Evolutionary conservation across 2,797 vertebrate genomes (phyloP), one percentile per base, ranked within the genome.

Genomic region (Tiaroga cobitis): DNA sequence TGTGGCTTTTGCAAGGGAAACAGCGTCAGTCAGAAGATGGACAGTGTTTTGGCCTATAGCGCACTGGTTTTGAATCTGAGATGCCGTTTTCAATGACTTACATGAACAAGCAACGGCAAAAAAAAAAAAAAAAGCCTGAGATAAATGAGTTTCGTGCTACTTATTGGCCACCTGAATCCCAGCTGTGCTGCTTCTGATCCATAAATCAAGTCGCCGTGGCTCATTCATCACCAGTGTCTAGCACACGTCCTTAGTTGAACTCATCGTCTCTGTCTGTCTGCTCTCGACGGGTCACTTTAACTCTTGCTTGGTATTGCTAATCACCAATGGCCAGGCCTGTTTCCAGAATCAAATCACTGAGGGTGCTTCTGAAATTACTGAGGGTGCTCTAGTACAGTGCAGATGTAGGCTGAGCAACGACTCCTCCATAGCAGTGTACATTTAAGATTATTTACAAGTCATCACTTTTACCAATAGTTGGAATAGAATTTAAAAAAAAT

Each of bases 161-260:
- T 78, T 89, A 82, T 85, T 85, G 73, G 21, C 75, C 88, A 90
- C 88, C 37, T 34, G 87, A 87, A 84, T 85, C 86, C 26, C 80
- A 51, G 88, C 83, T 84, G 65, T 77, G 63, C 75, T 37, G 37
- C 65, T 78, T 84, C 39, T 84, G 83, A 70, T 84, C 51, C 67
- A 84, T 79, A 79, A 84, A 79, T 84, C 75, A 84, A 72, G 51
- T 69, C 7, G 8, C 39, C 1, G 2, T 26, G 67, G 37, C 83
- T 79, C 83, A 61, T 79, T 78, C 51, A 46, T 84, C 39, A 79
- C 65, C 29, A 13, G 49, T 43, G 83, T 78, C 49, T 69, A 32
- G 51, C 75, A 46, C 82, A 37, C 5, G 21, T 84, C 75, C 83
- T 84, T 32, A 49, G 67, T 10, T 72, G 75, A 72, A 72, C 75